Evolutionary conservation across 2,113 vertebrate genomes (phyloP).

Genomic region (Neopipo cinnamomea): DNA sequence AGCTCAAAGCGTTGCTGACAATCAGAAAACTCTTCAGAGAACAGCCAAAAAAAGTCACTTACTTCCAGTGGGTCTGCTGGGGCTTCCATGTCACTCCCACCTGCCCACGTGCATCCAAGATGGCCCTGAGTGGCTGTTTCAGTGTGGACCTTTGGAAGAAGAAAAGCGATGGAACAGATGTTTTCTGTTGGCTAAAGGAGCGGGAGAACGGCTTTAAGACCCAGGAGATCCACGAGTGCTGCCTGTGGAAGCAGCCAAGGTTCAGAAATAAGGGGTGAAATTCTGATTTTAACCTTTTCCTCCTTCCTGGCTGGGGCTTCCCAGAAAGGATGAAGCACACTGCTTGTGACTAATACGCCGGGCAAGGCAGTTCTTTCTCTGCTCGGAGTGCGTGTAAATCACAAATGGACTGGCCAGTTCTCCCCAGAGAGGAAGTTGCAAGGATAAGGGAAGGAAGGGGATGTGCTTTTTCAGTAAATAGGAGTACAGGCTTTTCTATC

Average conservation of each 20-base stretch:
- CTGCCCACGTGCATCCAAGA: neutral
- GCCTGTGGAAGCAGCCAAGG: neutral
- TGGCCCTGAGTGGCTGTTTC: neutral
- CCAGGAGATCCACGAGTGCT: neutral
- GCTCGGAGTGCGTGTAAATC: conserved; percentile 46
- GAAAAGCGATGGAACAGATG: neutral
- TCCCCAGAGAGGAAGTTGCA: conserved; percentile 56
- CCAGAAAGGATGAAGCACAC: conserved; percentile 64
- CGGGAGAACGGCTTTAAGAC: neutral
- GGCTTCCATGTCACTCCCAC: conserved; percentile 13
- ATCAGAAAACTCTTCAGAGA: neutral
- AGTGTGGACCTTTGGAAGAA: conserved; percentile 36
- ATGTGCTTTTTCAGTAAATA: conserved; percentile 16
- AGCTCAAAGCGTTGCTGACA: neutral
- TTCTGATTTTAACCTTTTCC: conserved; percentile 60
- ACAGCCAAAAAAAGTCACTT: conserved; percentile 16
- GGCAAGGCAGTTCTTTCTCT: neutral
- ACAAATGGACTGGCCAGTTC: neutral
- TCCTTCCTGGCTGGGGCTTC: conserved; percentile 69
- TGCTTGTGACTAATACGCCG: conserved; percentile 58
- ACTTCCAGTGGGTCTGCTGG: conserved; percentile 41
- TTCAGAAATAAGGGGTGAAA: conserved; percentile 4
- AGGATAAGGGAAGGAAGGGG: neutral
- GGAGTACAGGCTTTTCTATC: neutral
- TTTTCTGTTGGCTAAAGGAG: neutral